Evolutionary conservation across 2,113 vertebrate genomes (phyloP).

Genomic region (Pelodiscus sinensis): DNA sequence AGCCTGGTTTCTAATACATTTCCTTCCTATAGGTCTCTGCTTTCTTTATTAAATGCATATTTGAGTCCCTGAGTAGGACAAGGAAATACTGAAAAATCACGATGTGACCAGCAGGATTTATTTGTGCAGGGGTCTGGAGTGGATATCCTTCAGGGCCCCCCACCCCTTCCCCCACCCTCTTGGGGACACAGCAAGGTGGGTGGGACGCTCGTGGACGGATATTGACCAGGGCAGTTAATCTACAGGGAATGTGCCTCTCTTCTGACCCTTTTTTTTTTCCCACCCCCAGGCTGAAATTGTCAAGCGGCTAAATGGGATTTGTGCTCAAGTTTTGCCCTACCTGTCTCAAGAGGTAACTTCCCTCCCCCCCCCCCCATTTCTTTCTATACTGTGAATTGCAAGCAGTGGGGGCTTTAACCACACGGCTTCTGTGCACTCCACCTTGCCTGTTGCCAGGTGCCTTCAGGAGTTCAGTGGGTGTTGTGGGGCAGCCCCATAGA

Average conservation of each 20-base stretch:
- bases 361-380: background rate
- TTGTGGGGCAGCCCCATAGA: background rate
- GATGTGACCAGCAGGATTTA: background rate
- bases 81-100: background rate
- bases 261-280: background rate
- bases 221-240: background rate
- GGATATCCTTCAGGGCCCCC: background rate
- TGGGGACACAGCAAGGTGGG: rapidly evolving
- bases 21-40: background rate
- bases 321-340: constrained; percentile 96
- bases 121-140: background rate
- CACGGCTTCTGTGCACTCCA: rapidly evolving
- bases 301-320: constrained; percentile 97
- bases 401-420: background rate
- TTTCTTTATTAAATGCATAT: rapidly evolving
- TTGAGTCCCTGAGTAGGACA: background rate
- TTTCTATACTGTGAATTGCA: background rate
- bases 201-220: rapidly evolving
- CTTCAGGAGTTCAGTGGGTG: background rate
- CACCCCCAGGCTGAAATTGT: constrained; percentile 92
- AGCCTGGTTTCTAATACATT: background rate
- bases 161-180: background rate
- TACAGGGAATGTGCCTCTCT: rapidly evolving
- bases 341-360: constrained; percentile 94
- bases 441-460: background rate